Evolutionary conservation across 2,113 vertebrate genomes (phyloP).

Genomic region (Ictalurus punctatus): DNA sequence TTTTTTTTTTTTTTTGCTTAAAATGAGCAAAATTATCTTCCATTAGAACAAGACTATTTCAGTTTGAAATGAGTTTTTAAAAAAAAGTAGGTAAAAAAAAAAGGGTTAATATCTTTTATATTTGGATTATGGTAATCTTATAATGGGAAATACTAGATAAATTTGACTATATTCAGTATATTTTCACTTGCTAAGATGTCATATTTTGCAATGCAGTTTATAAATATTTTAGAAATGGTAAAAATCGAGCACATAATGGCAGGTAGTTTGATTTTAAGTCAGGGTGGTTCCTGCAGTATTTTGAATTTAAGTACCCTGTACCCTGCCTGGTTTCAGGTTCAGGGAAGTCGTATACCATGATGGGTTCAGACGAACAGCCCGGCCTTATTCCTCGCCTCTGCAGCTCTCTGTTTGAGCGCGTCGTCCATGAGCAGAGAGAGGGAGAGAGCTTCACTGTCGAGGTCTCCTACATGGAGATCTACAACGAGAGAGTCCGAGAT

Average conservation of each 20-base stretch:
- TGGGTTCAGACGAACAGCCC: constrained; percentile 91
- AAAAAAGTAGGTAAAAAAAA: background rate
- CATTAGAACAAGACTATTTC: background rate
- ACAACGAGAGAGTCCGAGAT: constrained; percentile 96
- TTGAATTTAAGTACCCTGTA: background rate
- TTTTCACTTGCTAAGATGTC: background rate
- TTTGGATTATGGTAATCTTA: background rate
- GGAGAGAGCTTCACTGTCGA: constrained; percentile 94
- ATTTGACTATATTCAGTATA: background rate
- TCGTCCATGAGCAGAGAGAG: constrained; percentile 84
- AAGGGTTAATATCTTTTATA: background rate
- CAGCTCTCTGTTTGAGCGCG: constrained; percentile 91
- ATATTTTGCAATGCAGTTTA: background rate
- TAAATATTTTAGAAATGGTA: background rate
- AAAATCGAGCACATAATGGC: background rate
- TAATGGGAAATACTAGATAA: background rate
- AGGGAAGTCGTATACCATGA: constrained; percentile 97
- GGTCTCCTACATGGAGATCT: constrained; percentile 99
- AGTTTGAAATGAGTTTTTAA: background rate
- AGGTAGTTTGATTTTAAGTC: background rate
- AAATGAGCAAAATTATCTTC: background rate
- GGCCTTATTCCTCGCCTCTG: constrained; percentile 93
- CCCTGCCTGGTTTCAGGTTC: constrained; percentile 76
- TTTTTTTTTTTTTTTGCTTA: background rate
- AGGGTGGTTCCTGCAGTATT: background rate